Evolutionary conservation across 2,113 vertebrate species (phyloP), one percentile per base, ranked within the genome.

Genomic region (Brachyistius frenatus): DNA sequence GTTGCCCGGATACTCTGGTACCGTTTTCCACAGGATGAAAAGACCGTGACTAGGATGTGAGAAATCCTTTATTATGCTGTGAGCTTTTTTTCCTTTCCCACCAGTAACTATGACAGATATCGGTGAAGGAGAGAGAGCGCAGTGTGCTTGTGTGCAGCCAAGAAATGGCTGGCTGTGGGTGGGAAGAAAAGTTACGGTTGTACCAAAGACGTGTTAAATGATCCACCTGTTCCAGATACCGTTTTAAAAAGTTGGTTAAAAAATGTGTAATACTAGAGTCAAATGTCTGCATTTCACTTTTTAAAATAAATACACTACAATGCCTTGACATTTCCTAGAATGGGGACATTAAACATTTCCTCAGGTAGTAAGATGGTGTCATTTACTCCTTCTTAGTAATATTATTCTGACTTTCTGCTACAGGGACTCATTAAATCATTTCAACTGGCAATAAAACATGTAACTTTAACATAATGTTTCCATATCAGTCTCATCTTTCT

Each of bases 11-110:
- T 80, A 74, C 65, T 49, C 15, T 0, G 5, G 15, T 66, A 63
- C 44, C 13, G 16, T 64, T 78, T 81, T 75, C 54, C 31, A 83
- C 73, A 66, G 63, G n/a, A 79, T 72, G 41, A 87, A 72, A 80
- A 69, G 69, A 56, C 23, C 0, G 0, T 79, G 79, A 76, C 49
- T 50, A 6, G 23, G 16, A 30, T 39, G 35, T 68, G 46, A 63
- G 41, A 23, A 76, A 86, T 79, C 67, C 66, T 78, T 78, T 63
- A 72, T 75, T 37, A 72, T 60, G 32, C 49, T 30, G 23, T 54
- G 39, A 67, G 35, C 2, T 41, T 39, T 39, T 66, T 33, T 8
- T 52, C 41, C 8, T 31, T 10, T 13, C 37, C 47, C 5, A 61
- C 37, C 39, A 55, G 23, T 49, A 36, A 76, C 57, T 32, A 41